Evolutionary conservation across 2,113 vertebrate species (phyloP).

Genomic region (Pica pica): DNA sequence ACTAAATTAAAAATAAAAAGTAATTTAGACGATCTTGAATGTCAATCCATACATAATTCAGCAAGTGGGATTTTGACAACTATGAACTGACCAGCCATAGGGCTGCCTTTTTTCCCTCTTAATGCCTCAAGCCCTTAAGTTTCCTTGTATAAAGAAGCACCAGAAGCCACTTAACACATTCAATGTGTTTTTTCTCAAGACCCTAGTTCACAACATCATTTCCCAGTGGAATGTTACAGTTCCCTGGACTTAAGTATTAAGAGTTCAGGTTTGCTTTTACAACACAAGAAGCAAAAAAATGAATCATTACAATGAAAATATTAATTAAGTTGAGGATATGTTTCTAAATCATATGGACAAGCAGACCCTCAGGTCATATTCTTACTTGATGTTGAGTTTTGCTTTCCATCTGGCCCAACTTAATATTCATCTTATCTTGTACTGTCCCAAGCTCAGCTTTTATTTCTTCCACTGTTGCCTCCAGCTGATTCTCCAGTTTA

Average conservation of each 20-base stretch:
- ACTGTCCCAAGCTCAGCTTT: conserved; percentile 88
- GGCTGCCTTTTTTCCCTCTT: not conserved
- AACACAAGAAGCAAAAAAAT: not conserved
- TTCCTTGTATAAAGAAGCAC: not conserved
- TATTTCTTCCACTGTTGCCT: conserved; percentile 94
- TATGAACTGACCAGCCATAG: not conserved
- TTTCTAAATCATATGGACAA: not conserved
- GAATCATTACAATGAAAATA: not conserved
- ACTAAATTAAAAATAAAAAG: not conserved
- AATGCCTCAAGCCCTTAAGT: not conserved
- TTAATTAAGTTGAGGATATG: not conserved
- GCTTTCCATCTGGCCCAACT: conserved; percentile 90
- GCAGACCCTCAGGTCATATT: not conserved
- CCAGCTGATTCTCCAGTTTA: conserved; percentile 94
- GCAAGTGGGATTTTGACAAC: not conserved
- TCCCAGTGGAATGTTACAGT: not conserved
- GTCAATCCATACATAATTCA: not conserved
- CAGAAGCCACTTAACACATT: not conserved
- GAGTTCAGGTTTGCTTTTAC: not conserved
- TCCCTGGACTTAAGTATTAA: not conserved
- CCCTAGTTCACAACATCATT: not conserved
- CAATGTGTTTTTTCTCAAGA: not conserved
- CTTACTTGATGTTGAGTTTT: conserved; percentile 91
- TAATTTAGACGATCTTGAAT: not conserved
- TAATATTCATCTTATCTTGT: conserved; percentile 89